Evolutionary conservation across 2,113 vertebrate species (phyloP).

Genomic region (Datnioides undecimradiatus): DNA sequence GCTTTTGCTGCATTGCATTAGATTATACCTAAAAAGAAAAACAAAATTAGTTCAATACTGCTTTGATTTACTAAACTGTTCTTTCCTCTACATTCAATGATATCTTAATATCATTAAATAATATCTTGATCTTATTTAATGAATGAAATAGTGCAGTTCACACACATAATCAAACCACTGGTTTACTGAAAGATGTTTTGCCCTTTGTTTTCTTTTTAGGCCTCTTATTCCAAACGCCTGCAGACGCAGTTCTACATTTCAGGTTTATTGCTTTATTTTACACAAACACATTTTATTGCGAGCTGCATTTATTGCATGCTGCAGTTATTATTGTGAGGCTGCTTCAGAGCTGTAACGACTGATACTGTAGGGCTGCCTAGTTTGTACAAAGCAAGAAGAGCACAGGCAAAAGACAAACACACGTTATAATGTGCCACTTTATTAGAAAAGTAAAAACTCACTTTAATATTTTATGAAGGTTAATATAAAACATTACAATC

Average conservation of each 20-base stretch:
- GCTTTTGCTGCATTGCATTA: background rate
- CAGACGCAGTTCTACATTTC: background rate
- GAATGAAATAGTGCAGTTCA: background rate
- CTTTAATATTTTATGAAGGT: conserved; percentile 84
- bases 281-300: conserved; percentile 27
- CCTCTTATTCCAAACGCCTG: too few relatives aligned
- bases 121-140: too few relatives aligned
- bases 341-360: background rate
- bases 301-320: conserved; percentile 25
- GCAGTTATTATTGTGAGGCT: conserved; percentile 13
- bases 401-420: conserved; percentile 49
- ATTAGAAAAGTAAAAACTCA: conserved; percentile 90
- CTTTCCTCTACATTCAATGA: background rate
- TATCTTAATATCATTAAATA: background rate
- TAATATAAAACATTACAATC: conserved; percentile 88
- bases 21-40: background rate
- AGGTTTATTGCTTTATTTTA: conserved; percentile 34
- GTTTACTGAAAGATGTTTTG: background rate
- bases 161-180: background rate
- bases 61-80: background rate
- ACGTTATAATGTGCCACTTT: conserved; percentile 84
- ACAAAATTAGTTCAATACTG: background rate
- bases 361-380: background rate
- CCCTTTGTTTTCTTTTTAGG: background rate
- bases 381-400: conserved; percentile 33